Evolutionary conservation across 2,888 invertebrate species (phyloP).

Genomic region (Trissolcus japonicus): DNA sequence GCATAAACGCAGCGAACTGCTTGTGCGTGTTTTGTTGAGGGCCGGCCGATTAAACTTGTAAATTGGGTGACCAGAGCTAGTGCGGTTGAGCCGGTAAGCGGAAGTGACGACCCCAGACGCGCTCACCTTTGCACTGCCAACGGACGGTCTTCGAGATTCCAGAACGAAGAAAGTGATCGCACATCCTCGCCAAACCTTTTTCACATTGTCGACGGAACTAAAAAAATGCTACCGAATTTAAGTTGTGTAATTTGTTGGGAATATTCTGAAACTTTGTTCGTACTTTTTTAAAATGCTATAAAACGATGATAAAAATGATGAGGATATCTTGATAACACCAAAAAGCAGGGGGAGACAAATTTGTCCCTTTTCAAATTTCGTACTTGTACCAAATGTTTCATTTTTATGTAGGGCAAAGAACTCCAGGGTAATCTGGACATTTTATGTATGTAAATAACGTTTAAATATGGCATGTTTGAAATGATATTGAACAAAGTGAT

Average conservation of each 20-base stretch:
- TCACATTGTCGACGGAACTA: conserved; percentile 7
- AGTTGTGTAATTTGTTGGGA: no score
- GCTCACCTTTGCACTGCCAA: conserved; percentile 76
- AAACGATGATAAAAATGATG: background rate
- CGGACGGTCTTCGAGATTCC: conserved; percentile 65
- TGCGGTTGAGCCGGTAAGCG: conserved; percentile 73
- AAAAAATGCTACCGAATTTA: no score
- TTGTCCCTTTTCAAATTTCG: background rate
- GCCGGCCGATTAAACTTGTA: conserved; percentile 76
- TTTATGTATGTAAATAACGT: no score
- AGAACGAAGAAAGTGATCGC: conserved; percentile 51
- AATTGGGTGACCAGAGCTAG: conserved; percentile 70
- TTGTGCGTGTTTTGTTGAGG: conserved; percentile 56
- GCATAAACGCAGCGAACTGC: conserved; percentile 41
- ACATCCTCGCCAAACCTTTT: conserved; percentile 47
- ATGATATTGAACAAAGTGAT: no score
- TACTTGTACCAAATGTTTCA: no score
- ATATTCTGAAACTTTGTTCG: no score
- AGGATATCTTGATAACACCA: no score
- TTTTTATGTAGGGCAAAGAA: no score
- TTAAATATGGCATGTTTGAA: no score
- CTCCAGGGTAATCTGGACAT: no score
- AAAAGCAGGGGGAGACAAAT: no score
- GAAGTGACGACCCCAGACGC: conserved; percentile 74
- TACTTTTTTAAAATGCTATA: background rate